These are phyloP conservation scores for Nibea coibor DNA, from an alignment of 2,113 vertebrate species.

Conservation along the genomic window DNA sequence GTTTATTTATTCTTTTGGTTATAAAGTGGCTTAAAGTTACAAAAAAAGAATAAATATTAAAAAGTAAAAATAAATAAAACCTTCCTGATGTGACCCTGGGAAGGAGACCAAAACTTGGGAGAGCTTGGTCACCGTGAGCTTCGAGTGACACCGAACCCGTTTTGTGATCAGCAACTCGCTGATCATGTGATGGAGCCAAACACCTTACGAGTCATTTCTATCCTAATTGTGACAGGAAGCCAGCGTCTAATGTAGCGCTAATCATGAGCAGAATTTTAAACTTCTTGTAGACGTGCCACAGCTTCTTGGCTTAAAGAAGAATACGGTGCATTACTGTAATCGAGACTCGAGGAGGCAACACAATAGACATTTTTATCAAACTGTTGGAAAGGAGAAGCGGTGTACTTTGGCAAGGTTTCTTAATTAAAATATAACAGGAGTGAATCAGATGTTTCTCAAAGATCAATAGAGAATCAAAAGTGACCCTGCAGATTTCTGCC, in stretches of 20 bases:
- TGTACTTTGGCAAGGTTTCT: neutral
- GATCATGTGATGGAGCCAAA: neutral
- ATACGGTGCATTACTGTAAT: neutral
- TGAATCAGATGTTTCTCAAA: constrained; percentile 13
- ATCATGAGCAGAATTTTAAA: constrained; percentile 7
- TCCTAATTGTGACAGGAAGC: neutral
- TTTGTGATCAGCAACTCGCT: neutral
- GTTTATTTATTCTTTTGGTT: neutral
- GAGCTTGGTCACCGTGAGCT: neutral
- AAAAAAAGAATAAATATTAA: neutral
- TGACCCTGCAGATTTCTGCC: neutral
- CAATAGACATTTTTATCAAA: constrained; percentile 4
- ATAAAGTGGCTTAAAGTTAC: too few relatives aligned
- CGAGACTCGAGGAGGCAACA: neutral
- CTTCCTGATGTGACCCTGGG: neutral
- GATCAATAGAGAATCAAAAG: neutral
- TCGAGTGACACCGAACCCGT: neutral
- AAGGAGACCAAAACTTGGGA: neutral
- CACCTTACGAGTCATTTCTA: neutral
- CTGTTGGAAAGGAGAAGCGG: neutral
- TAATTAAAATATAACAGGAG: neutral
- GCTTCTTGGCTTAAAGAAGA: constrained; percentile 1
- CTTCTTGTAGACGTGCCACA: constrained; percentile 9
- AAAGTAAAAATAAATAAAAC: neutral
- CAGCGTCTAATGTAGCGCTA: neutral